A percentile compares a stretch with the other conserved stretches of the same genome.
phyloP scores from a whole-genome alignment of 2,113 vertebrate species.

The Odobenus rosmarus region DNA sequence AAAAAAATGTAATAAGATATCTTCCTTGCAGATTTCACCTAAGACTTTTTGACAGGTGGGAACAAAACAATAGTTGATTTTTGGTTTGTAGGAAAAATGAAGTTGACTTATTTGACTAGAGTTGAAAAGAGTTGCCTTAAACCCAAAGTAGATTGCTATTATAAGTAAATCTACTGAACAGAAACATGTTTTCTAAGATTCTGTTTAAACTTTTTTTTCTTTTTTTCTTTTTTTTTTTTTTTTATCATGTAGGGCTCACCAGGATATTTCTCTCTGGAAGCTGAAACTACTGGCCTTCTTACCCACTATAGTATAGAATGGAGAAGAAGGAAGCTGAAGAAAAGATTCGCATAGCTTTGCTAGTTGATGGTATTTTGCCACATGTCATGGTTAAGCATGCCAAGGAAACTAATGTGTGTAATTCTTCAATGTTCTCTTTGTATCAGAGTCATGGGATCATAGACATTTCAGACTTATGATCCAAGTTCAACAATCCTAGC shows the following conservation, averaged over 20 bases:
- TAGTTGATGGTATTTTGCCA: background rate
- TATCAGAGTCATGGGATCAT: background rate
- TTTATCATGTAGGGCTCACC: background rate
- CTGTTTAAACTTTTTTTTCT: background rate
- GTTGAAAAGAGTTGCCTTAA: constrained; percentile 49
- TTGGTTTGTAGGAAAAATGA: constrained; percentile 66
- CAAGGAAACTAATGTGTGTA: background rate
- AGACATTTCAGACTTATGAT: background rate
- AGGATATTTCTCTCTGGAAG: background rate
- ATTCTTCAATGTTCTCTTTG: background rate
- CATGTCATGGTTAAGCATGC: background rate
- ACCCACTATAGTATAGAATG: background rate
- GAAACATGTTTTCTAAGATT: constrained; percentile 59
- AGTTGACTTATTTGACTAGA: constrained; percentile 36
- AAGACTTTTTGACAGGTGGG: constrained; percentile 39
- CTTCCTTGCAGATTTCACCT: constrained; percentile 62
- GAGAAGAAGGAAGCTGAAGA: background rate
- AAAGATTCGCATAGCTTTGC: background rate
- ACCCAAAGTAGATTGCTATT: background rate
- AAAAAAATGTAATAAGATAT: constrained; percentile 49
- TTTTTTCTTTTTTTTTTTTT: background rate
- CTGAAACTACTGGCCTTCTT: background rate
- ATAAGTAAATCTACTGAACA: constrained; percentile 53
- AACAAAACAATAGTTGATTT: constrained; percentile 24
- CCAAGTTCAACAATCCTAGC: background rate